Base-by-base conservation (phyloP, 2,888 invertebrate genomes). In the Himalopsyche kuldschensis region DNA sequence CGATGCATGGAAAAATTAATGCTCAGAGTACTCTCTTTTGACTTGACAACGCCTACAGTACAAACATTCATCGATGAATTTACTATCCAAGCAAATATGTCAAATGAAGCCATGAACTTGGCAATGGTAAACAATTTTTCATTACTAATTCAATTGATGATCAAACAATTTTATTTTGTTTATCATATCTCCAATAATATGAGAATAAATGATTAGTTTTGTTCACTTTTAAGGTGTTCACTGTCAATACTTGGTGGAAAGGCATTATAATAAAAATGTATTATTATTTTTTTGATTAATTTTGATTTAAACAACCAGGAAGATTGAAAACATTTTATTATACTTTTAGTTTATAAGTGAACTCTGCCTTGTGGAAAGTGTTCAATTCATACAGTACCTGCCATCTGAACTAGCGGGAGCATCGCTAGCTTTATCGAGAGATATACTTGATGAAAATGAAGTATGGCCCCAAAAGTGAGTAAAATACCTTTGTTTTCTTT, bases 31-130 rank as follows among this genome's bases (percentile, higher is more conserved):
- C 86, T 90, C 48, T 88, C 88, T 10, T 90, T 88, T 84, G 88
- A 88, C 55, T 86, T 90, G 85, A 88, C 89, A 48, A 87, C 88
- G 11, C 90, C 90, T 1, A 90, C 90, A 3, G 87, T 88, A 4
- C 87, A 87, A 48, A 86, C 87, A 4, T 90, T 90, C 84, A 88
- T 90, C 4, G 86, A 86, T 46, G 86, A 85, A 77, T 86, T 78
- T 81, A 79, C 84, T 2, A 41, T 84, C 1, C 94, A 95, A 89
- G 92, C 94, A 87, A 89, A 89, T 82, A 91, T 94, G 85, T 92
- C 91, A 1, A 89, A 90, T 69, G 94, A 94, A 89, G 88, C 94
- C 15, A 89, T 91, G 85, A 90, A 89, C 83, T 86, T 93, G 75
- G 90, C 90, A 0, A 85, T 86, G 86, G 86, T 86, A 79, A 41